These are phyloP conservation scores for Dryomyza anilis DNA, from an alignment of 2,888 invertebrate genomes.

Conservation along the genomic window DNA sequence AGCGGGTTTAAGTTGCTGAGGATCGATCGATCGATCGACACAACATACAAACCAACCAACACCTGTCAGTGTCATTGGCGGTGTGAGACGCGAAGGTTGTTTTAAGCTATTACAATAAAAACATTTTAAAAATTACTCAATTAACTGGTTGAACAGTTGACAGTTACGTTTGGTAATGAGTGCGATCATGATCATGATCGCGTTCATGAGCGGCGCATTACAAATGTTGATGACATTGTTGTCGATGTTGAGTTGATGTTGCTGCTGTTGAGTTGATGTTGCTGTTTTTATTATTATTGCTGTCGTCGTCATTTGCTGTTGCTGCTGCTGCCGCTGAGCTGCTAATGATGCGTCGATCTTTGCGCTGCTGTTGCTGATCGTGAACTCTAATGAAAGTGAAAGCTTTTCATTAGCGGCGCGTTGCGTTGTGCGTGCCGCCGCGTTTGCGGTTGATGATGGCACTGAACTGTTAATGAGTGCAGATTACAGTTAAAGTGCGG, in stretches of 20 bases:
- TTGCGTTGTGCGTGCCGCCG: background rate
- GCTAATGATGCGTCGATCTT: background rate
- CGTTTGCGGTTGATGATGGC: background rate
- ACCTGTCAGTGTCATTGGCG: background rate
- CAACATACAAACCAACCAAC: background rate
- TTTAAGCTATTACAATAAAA: no score
- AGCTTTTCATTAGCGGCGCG: background rate
- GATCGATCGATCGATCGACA: background rate
- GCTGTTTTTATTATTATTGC: no score
- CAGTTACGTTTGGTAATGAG: no score
- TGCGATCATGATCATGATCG: background rate
- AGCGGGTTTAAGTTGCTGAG: background rate
- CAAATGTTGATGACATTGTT: background rate
- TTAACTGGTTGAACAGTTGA: no score
- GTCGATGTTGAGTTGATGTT: background rate
- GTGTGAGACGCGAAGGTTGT: background rate
- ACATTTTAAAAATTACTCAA: no score
- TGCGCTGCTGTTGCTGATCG: no score
- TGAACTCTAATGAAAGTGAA: background rate
- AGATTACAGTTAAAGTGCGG: no score
- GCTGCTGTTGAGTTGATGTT: no score
- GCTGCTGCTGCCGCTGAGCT: background rate
- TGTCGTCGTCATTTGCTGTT: no score
- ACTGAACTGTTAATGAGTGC: constrained; percentile 5
- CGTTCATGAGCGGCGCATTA: background rate